Conservation (phyloP, 2,797 vertebrate genomes). For the Liasis olivaceus region DNA sequence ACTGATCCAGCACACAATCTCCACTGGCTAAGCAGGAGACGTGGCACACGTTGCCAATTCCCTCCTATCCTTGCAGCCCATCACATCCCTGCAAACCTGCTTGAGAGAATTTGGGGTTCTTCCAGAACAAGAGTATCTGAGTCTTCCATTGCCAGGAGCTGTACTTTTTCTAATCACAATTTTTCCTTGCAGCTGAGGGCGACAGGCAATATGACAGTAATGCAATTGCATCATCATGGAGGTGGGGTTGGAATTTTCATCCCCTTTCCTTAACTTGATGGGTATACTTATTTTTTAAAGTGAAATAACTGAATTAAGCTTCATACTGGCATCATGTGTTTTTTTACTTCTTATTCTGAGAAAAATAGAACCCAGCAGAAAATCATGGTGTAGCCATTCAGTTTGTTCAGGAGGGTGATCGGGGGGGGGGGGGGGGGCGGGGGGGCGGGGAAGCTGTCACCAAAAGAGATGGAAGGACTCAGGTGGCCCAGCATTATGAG, state of each 20-base stretch:
- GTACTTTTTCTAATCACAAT: background rate
- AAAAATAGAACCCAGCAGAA: background rate
- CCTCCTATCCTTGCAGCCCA: background rate
- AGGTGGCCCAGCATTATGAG: background rate
- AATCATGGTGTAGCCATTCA: background rate
- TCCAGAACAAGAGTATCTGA: background rate
- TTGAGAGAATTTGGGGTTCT: background rate
- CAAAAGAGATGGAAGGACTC: background rate
- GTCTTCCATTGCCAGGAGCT: background rate
- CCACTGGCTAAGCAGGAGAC: background rate
- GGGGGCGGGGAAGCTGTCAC: too few species aligned
- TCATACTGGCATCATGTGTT: too few species aligned
- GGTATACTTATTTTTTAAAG: background rate
- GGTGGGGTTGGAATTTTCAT: background rate
- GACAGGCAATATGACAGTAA: background rate
- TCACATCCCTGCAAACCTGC: background rate
- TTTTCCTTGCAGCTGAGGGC: background rate
- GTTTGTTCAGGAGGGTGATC: background rate
- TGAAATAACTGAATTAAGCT: background rate
- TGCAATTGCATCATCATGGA: background rate
- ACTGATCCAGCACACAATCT: background rate
- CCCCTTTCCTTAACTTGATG: background rate
- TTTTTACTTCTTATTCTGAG: background rate
- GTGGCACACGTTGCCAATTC: background rate
- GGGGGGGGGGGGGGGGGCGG: too few species aligned